Percentiles rank a stretch among this genome's conserved stretches.
Conservation (phyloP, 2,888 invertebrate genomes). For the Protodeltote pygarga region DNA sequence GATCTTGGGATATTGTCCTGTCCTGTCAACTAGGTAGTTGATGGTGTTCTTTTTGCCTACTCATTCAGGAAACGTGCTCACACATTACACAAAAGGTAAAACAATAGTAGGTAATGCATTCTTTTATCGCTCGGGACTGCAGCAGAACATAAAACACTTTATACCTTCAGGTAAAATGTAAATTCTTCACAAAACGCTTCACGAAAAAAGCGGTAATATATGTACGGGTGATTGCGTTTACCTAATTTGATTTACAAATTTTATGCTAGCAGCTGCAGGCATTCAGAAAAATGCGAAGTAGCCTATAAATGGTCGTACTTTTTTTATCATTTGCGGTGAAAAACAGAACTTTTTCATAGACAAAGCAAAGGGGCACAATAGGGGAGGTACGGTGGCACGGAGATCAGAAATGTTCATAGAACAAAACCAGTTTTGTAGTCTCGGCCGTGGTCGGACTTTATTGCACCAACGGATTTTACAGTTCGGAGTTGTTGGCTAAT, state of each 20-base stretch:
- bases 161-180: slow-evolving; percentile 7
- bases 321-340: slow-evolving; percentile 47
- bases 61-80: too few species aligned
- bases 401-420: slow-evolving; percentile 67
- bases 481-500: slow-evolving; percentile 43
- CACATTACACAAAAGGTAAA: too few species aligned
- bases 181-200: slow-evolving; percentile 10
- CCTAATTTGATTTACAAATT: slow-evolving; percentile 42
- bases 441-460: slow-evolving; percentile 43
- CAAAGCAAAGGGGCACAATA: slow-evolving; percentile 65
- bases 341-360: slow-evolving; percentile 56
- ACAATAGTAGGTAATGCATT: too few species aligned
- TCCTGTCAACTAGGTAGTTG: too few species aligned
- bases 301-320: slow-evolving; percentile 37
- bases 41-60: too few species aligned
- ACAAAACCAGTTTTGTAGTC: slow-evolving; percentile 62
- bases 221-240: slow-evolving; percentile 29
- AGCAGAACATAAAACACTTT: slow-evolving; percentile 5
- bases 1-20: too few species aligned
- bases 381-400: slow-evolving; percentile 52
- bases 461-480: slow-evolving; percentile 45
- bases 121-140: too few species aligned
- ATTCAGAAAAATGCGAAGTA: slow-evolving; percentile 22
- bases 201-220: slow-evolving; percentile 11
- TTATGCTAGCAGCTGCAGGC: slow-evolving; percentile 23